Evolutionary conservation across 2,888 invertebrate genomes (phyloP).

Genomic region (Erynnis tages): DNA sequence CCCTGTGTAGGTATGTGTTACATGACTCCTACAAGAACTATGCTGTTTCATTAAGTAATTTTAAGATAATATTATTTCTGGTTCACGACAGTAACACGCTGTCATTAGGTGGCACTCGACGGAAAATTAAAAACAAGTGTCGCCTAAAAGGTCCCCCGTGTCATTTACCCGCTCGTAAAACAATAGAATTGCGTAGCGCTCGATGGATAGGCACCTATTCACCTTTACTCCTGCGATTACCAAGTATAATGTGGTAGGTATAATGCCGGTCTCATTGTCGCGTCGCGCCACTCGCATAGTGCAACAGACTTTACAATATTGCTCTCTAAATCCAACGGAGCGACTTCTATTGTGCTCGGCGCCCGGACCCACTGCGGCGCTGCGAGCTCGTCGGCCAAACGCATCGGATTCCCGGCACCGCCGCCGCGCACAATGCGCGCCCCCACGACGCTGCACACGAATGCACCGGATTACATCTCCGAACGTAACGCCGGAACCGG

Average conservation of each 20-base stretch:
- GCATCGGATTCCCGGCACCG: slow-evolving; percentile 17
- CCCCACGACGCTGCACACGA: slow-evolving; percentile 19
- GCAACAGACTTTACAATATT: slow-evolving; percentile 25
- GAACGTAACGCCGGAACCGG: slow-evolving; percentile 21
- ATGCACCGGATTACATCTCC: slow-evolving; percentile 26
- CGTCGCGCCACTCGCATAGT: slow-evolving; percentile 30
- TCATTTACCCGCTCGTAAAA: slow-evolving; percentile 16
- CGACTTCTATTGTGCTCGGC: slow-evolving; percentile 18
- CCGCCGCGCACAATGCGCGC: slow-evolving; percentile 13
- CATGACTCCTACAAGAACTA: too few relatives aligned
- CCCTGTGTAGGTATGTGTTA: too few relatives aligned
- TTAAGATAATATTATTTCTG: too few relatives aligned
- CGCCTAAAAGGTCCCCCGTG: slow-evolving; percentile 10
- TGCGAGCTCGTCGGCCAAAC: slow-evolving; percentile 17
- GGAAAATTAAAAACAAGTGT: background rate
- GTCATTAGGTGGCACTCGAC: background rate
- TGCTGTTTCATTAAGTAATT: too few relatives aligned
- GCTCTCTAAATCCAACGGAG: slow-evolving; percentile 18
- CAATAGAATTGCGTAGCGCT: slow-evolving; percentile 26
- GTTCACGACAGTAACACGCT: too few relatives aligned
- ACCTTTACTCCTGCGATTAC: slow-evolving; percentile 37
- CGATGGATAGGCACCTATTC: slow-evolving; percentile 25
- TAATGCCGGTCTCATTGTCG: slow-evolving; percentile 34
- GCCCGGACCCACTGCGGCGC: slow-evolving; percentile 23
- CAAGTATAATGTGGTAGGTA: slow-evolving; percentile 37